Base-by-base conservation (phyloP, 2,888 invertebrate species). In the Pantelozetes paolii region DNA sequence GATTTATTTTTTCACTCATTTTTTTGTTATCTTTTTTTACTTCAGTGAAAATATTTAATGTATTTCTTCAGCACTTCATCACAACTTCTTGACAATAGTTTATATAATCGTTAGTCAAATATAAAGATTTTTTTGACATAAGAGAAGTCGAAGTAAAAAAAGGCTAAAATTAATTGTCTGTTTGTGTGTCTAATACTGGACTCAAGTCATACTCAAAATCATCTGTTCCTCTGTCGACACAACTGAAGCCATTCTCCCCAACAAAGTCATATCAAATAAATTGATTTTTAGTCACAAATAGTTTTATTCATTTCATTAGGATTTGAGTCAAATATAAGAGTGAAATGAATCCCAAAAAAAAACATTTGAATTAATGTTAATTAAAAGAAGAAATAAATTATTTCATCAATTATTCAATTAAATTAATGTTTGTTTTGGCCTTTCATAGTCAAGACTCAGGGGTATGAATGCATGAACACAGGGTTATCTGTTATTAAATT, bases 61-160 rank as follows among this genome's bases (percentile, higher is more conserved):
- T 20, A 20, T 54, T 54, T 26, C 13, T 5, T 26, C 26, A 13
- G 26, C 50, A 23, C 23, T 26, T 54, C 23, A 54, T 54, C 18
- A 54, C 54, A 54, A 54, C 3, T 9, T 23, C 26, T 26, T 26
- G 1, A 15, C 23, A 26, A 23, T 54, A 54, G 26, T 54, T 54
- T 54, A 54, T 54, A 50, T n/a, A 54, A 45, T 54, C 54, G 54
- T 54, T 54, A 54, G 54, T 54, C 54, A 54, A 54, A 54, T 54
- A 54, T 5, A 18, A 45, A 20, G 20, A 54, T 54, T 54, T 54
- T 54, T 54, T 13, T 54, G 54, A 54, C 54, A 54, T 13, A 23
- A 54, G 9, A 20, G 20, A 54, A 54, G 23, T n/a, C 6, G n/a
- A 45, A 20, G 20, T 11, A 54, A 13, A 9, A 11, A 13, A 54